Conservation (phyloP, 2,113 vertebrate species). For the Anarrhichthys ocellatus region DNA sequence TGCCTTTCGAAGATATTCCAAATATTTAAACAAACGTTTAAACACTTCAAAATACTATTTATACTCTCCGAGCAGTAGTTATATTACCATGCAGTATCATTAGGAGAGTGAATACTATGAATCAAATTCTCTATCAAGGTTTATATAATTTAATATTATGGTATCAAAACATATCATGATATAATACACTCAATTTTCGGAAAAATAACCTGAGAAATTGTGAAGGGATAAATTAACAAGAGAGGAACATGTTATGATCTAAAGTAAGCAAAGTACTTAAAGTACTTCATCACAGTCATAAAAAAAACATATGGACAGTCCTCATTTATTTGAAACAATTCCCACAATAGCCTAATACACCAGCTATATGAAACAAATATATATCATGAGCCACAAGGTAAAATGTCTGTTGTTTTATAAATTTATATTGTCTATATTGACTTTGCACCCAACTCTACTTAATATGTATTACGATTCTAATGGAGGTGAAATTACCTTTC, state of each 20-base stretch:
- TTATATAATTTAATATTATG: neutral
- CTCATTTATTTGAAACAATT: neutral
- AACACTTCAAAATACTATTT: neutral
- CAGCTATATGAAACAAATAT: neutral
- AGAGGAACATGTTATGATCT: neutral
- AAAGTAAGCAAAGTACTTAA: neutral
- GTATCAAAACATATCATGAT: neutral
- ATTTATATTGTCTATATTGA: neutral
- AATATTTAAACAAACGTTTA: conserved; percentile 1
- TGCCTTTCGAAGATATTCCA: neutral
- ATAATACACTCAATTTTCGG: neutral
- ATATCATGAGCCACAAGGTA: neutral
- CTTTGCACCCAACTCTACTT: neutral
- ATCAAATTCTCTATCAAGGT: neutral
- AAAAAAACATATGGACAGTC: neutral
- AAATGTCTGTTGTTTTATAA: neutral
- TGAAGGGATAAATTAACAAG: conserved; percentile 1
- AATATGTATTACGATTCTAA: neutral
- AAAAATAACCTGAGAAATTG: neutral
- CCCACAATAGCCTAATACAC: neutral
- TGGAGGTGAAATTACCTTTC: neutral
- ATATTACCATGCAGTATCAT: neutral
- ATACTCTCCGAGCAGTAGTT: neutral
- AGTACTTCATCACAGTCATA: neutral
- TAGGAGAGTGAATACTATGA: neutral